A percentile compares a stretch with the other conserved stretches of the same genome.
Conservation (phyloP, 1,140 invertebrate genomes). For the Heliconius himera region DNA sequence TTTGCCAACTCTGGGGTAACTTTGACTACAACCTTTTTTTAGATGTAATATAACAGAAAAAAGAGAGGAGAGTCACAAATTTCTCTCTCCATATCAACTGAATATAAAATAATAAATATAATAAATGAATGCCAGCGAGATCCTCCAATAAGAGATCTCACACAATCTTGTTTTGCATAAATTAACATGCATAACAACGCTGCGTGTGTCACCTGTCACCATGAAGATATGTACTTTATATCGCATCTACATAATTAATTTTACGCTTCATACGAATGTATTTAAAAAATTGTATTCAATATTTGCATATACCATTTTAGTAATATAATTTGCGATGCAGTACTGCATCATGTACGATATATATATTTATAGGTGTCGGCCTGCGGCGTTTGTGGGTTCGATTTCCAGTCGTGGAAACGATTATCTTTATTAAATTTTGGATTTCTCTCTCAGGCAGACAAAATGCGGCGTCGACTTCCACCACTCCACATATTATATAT, state of each 20-base stretch:
- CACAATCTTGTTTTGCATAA: constrained; percentile 10
- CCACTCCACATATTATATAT: background rate
- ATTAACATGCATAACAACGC: constrained; percentile 12
- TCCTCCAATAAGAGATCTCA: background rate
- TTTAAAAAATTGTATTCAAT: background rate
- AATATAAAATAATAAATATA: background rate
- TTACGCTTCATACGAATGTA: background rate
- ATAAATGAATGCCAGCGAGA: background rate
- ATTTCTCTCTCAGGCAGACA: background rate
- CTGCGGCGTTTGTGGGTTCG: background rate
- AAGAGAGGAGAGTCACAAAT: background rate
- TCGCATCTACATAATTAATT: constrained; percentile 5
- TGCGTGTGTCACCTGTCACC: constrained; percentile 11
- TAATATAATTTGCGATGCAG: background rate
- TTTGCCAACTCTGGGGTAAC: too few species aligned
- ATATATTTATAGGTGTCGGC: too few species aligned
- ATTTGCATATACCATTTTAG: background rate
- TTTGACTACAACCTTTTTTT: too few species aligned
- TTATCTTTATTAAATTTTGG: too few species aligned
- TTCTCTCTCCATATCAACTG: background rate
- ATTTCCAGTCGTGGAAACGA: background rate
- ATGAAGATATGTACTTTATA: constrained; percentile 10
- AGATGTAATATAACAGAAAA: background rate
- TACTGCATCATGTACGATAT: too few species aligned
- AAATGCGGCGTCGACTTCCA: background rate